Evolutionary conservation across 2,113 vertebrate species (phyloP).

Genomic region (Phylloscopus whistleri): DNA sequence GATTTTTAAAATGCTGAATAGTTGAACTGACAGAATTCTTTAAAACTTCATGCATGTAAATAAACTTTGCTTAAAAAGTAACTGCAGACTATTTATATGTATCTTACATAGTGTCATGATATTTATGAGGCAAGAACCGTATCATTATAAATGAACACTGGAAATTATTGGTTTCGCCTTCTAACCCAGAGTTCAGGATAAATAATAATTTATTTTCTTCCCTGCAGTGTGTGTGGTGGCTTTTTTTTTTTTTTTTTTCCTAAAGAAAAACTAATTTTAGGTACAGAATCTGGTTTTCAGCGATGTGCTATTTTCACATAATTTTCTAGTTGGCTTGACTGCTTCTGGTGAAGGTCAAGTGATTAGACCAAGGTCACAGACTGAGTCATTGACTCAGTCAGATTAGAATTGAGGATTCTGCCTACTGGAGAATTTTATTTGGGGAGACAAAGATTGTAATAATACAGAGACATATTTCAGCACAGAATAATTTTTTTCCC

Average conservation of each 20-base stretch:
- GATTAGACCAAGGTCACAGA: conserved; percentile 45
- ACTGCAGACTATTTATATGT: not conserved
- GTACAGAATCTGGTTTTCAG: conserved; percentile 4
- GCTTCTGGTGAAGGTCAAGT: conserved; percentile 40
- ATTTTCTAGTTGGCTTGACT: conserved; percentile 32
- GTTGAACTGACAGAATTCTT: not conserved
- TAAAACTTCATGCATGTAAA: not conserved
- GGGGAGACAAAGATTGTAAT: not conserved
- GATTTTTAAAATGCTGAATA: not conserved
- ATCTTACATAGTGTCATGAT: not conserved
- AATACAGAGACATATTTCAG: conserved; percentile 29
- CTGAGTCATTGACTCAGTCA: conserved; percentile 19
- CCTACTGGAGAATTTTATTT: not conserved
- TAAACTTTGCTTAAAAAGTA: not conserved
- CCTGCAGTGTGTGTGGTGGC: not conserved
- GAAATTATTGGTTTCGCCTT: conserved; percentile 13
- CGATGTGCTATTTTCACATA: not conserved
- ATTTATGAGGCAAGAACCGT: not conserved
- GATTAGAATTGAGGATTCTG: conserved; percentile 21
- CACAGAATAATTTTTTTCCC: not conserved
- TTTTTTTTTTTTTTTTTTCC: not conserved
- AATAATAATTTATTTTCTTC: conserved; percentile 28
- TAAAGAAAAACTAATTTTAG: not conserved
- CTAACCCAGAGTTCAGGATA: not conserved
- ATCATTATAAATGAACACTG: not conserved